Percentiles rank a stretch among this genome's conserved stretches.
Evolutionary conservation across 2,113 vertebrate genomes (phyloP).

Genomic region (Hipposideros armiger): DNA sequence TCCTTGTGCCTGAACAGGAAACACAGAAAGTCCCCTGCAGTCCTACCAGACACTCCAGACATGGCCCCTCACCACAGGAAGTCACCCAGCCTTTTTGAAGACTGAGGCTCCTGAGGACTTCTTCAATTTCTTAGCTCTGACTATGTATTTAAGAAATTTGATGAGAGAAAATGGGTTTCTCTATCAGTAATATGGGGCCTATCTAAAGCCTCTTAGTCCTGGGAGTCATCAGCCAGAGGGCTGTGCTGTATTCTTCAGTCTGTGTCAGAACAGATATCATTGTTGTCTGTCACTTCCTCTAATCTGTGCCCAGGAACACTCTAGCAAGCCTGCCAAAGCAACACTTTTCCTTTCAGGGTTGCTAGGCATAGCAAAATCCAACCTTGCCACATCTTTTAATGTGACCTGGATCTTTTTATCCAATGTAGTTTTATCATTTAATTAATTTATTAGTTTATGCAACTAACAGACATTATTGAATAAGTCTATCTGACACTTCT

Average conservation of each 20-base stretch:
- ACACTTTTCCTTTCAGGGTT: background rate
- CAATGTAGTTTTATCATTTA: background rate
- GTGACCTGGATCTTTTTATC: background rate
- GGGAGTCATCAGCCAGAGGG: background rate
- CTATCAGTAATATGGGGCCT: background rate
- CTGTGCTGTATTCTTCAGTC: background rate
- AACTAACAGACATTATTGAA: background rate
- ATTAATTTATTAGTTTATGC: background rate
- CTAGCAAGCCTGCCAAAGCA: background rate
- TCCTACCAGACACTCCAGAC: background rate
- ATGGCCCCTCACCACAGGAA: background rate
- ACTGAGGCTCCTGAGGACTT: background rate
- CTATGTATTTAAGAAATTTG: background rate
- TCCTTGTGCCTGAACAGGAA: background rate
- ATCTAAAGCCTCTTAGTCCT: background rate
- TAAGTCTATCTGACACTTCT: background rate
- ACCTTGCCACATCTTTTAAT: background rate
- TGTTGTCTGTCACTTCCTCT: rapidly evolving
- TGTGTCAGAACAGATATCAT: background rate
- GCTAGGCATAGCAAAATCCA: background rate
- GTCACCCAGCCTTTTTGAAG: background rate
- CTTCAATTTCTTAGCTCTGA: background rate
- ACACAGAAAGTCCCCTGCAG: background rate
- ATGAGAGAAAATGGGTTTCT: background rate
- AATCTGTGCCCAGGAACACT: rapidly evolving